A percentile compares a stretch with the other conserved stretches of the same genome.
Evolutionary conservation across 2,797 vertebrate genomes (phyloP).

Genomic region (Urosaurus nigricauda): DNA sequence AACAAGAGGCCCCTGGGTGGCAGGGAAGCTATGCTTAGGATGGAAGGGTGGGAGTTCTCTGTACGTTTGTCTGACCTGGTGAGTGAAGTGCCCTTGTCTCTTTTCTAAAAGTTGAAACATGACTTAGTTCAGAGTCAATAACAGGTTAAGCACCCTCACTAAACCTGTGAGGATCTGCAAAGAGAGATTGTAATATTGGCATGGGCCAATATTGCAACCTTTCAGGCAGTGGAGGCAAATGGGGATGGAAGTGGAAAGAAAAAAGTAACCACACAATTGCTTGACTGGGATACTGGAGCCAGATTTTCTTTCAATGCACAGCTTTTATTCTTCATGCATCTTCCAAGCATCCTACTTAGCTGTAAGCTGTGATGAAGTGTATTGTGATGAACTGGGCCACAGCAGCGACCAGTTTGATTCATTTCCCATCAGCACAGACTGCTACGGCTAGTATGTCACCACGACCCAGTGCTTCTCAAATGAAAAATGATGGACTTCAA

Average conservation of each 20-base stretch:
- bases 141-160: background rate
- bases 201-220: no score
- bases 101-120: background rate
- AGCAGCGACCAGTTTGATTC: background rate
- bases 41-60: no score
- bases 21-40: no score
- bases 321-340: no score
- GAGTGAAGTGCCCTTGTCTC: background rate
- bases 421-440: background rate
- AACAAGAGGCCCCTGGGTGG: no score
- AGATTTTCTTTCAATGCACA: no score
- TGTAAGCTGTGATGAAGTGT: background rate
- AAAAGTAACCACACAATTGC: background rate
- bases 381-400: background rate
- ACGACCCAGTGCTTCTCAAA: background rate
- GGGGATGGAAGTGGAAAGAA: background rate
- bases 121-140: background rate
- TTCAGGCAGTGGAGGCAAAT: no score
- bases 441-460: background rate
- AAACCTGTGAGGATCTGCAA: no score
- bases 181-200: no score
- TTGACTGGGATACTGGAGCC: background rate
- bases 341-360: background rate
- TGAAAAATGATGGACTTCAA: background rate
- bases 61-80: background rate